Conservation (phyloP, 2,888 invertebrate genomes). For the Gastrophysa polygoni region DNA sequence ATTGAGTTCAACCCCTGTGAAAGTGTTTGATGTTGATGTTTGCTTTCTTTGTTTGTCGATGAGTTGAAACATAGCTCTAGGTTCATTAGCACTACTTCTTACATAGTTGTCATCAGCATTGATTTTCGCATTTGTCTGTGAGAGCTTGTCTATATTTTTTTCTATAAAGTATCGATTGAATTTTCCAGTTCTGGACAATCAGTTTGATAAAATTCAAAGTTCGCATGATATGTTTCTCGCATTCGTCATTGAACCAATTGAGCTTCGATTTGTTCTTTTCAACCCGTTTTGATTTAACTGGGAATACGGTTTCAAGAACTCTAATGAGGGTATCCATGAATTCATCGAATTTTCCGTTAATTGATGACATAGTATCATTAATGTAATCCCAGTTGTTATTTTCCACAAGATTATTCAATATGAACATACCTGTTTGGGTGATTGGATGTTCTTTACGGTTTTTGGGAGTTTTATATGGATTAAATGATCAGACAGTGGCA, state of each 20-base stretch:
- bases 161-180: neutral
- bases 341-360: neutral
- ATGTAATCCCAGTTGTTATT: neutral
- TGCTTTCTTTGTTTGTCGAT: conserved; percentile 4
- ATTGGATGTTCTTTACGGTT: neutral
- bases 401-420: neutral
- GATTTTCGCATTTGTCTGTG: conserved; percentile 3
- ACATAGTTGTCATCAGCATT: conserved; percentile 8
- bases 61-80: neutral
- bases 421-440: neutral
- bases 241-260: neutral
- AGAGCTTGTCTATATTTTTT: conserved; percentile 8
- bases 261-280: neutral
- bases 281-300: neutral
- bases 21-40: conserved; percentile 6
- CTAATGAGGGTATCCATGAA: neutral
- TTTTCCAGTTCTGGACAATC: neutral
- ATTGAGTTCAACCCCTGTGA: conserved; percentile 8
- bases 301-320: neutral
- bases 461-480: neutral
- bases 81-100: neutral
- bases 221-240: neutral
- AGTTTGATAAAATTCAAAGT: neutral
- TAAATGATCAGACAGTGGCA: conserved; percentile 9
- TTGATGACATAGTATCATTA: neutral